Evolutionary conservation across 64 coral and sea anemone species (phyloP).

Genomic region (Orbicella faveolata): DNA sequence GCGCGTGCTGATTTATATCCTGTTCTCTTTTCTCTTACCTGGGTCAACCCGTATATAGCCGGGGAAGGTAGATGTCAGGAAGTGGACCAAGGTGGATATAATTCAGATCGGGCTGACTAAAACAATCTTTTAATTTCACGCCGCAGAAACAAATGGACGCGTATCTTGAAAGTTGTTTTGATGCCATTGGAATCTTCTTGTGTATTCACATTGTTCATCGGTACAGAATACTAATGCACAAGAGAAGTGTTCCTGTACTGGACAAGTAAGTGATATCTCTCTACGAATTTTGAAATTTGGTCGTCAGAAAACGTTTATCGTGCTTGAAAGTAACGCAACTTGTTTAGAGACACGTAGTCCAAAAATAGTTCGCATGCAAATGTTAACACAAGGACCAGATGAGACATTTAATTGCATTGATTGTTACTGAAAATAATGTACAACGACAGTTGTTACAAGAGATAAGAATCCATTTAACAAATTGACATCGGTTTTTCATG

Average conservation of each 20-base stretch:
- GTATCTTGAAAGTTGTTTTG: slow-evolving; percentile 90
- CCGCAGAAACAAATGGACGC: slow-evolving; percentile 96
- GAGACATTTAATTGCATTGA: too few species aligned
- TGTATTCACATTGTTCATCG: slow-evolving; percentile 97
- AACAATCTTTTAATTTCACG: not conserved
- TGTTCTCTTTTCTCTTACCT: too few species aligned
- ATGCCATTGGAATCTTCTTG: slow-evolving; percentile 95
- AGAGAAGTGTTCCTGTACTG: slow-evolving; percentile 89
- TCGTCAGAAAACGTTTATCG: too few species aligned
- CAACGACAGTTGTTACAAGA: too few species aligned
- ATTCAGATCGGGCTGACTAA: not conserved
- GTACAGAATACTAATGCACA: slow-evolving; percentile 97
- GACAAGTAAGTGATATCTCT: slow-evolving; percentile 78
- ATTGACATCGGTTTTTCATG: too few species aligned
- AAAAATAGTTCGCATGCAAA: too few species aligned
- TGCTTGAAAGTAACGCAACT: too few species aligned
- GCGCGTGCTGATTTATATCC: too few species aligned
- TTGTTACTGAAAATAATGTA: too few species aligned
- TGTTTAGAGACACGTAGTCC: too few species aligned
- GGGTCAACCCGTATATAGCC: not conserved
- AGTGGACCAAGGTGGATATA: not conserved
- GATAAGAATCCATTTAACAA: too few species aligned
- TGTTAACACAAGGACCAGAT: too few species aligned
- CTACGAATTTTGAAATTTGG: not conserved
- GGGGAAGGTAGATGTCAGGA: not conserved